phyloP scores from a whole-genome alignment of 1,140 invertebrate species.

The Coelopa frigida region DNA sequence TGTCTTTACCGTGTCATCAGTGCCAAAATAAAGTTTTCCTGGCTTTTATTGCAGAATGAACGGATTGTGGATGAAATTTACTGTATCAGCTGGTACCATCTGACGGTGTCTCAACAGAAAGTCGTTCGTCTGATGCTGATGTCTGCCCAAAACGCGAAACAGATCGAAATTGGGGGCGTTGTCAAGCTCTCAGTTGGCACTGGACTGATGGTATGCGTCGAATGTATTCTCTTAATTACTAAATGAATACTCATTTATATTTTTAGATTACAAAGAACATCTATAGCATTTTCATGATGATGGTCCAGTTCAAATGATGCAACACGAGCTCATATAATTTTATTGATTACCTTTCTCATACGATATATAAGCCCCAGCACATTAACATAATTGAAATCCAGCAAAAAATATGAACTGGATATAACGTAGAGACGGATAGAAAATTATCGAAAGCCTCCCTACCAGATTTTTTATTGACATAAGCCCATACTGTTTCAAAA shows the following conservation, averaged over 20 bases:
- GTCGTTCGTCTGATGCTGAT: conserved; percentile 19
- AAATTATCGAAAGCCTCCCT: too few species aligned
- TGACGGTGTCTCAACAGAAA: conserved; percentile 14
- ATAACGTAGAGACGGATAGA: too few species aligned
- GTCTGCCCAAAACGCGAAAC: conserved; percentile 15
- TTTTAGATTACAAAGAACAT: conserved; percentile 22
- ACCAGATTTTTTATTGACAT: too few species aligned
- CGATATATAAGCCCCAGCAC: too few species aligned
- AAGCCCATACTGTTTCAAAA: too few species aligned
- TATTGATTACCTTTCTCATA: too few species aligned
- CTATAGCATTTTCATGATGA: conserved; percentile 32
- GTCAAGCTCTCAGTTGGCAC: conserved; percentile 21
- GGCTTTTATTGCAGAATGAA: conserved; percentile 9
- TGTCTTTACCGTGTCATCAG: too few species aligned
- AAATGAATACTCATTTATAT: not conserved
- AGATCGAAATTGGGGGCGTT: conserved; percentile 16
- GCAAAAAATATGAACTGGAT: too few species aligned
- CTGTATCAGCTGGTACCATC: conserved; percentile 23
- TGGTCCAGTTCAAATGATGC: conserved; percentile 28
- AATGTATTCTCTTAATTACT: not conserved
- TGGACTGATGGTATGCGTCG: conserved; percentile 16
- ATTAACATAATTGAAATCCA: too few species aligned
- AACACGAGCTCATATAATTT: too few species aligned
- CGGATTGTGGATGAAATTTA: conserved; percentile 20
- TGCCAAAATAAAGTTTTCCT: conserved; percentile 9